Percentiles rank a stretch among this genome's conserved stretches.
Evolutionary conservation across 2,888 invertebrate genomes (phyloP).

Genomic region (Caenorhabditis drosophilae): DNA sequence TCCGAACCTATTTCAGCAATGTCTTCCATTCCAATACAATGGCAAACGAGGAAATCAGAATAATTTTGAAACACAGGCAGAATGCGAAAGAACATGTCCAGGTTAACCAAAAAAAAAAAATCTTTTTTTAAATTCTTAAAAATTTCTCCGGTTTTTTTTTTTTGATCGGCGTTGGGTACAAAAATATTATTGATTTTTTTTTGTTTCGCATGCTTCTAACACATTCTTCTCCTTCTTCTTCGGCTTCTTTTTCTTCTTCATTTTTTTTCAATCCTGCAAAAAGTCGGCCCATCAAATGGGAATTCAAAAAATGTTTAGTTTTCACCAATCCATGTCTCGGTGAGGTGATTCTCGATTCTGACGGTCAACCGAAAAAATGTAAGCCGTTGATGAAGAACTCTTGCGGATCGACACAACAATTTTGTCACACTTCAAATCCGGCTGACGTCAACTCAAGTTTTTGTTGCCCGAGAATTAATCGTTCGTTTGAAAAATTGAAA

Average conservation of each 20-base stretch:
- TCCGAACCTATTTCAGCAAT: slow-evolving; percentile 37
- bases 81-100: slow-evolving; percentile 68
- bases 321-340: slow-evolving; percentile 60
- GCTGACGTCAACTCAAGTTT: slow-evolving; percentile 26
- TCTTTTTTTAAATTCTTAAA: background rate
- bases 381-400: slow-evolving; percentile 28
- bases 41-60: slow-evolving; percentile 67
- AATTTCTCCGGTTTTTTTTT: background rate
- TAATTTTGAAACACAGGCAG: slow-evolving; percentile 64
- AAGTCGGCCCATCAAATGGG: slow-evolving; percentile 1
- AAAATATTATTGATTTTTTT: no score
- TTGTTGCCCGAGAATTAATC: slow-evolving; percentile 51
- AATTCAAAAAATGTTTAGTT: slow-evolving; percentile 34
- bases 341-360: slow-evolving; percentile 28
- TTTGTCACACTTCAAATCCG: slow-evolving; percentile 51
- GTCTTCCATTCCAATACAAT: slow-evolving; percentile 68
- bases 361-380: slow-evolving; percentile 39
- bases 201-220: no score
- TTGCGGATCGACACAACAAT: slow-evolving; percentile 26
- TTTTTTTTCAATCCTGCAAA: no score
- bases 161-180: slow-evolving; percentile 32
- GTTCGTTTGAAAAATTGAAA: slow-evolving; percentile 31
- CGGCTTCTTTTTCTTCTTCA: background rate
- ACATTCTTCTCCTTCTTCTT: no score
- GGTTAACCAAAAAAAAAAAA: slow-evolving; percentile 51